Base-by-base conservation (phyloP, 2,113 vertebrate genomes). In the Melanotaenia duboulayi region DNA sequence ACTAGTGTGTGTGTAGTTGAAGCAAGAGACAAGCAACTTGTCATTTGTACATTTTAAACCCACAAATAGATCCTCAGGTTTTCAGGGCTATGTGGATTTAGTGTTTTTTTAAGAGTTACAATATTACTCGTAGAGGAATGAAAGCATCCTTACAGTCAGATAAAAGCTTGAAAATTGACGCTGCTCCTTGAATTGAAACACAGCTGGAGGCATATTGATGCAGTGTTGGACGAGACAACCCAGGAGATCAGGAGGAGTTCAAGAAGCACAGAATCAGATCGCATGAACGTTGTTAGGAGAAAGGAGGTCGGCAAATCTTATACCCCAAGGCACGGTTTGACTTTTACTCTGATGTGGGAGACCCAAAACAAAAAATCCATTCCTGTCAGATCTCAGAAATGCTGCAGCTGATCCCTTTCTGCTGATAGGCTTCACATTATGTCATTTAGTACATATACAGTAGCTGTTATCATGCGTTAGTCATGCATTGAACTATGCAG, bases 151-250 rank as follows among this genome's bases (percentile, higher is more conserved):
- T 11, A 17, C 58, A 72, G 61, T 40, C 13, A 22, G 28, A 52
- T 20, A 19, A 67, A 46, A 25, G n/a, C 11, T 16, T 7, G 10
- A 42, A 32, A 52, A 24, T 37, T 24, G 12, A 71, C 68, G 40
- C 13, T 39, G 39, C 61, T 67, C 24, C 28, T 73, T 25, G 69
- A 51, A 70, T 69, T 40, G 50, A 69, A 51, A 63, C 3, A 24
- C 55, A 62, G 64, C 82, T 74, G 58, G 13, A 61, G 72, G 69
- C 68, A 11, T 28, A 8, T 17, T 32, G 0, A 25, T 55, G 35
- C 57, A 40, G 63, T 20, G 69, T 40, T 61, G 72, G 65, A 76
- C 48, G 69, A 70, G 74, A 56, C 51, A 48, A 77, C 72, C 49
- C 16, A 0, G 49, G 72, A 68, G 79, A 76, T 20, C 46, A 12